These are phyloP conservation scores for Rhinoraja longicauda DNA, from an alignment of 2,797 vertebrate species.

Conservation along the genomic window DNA sequence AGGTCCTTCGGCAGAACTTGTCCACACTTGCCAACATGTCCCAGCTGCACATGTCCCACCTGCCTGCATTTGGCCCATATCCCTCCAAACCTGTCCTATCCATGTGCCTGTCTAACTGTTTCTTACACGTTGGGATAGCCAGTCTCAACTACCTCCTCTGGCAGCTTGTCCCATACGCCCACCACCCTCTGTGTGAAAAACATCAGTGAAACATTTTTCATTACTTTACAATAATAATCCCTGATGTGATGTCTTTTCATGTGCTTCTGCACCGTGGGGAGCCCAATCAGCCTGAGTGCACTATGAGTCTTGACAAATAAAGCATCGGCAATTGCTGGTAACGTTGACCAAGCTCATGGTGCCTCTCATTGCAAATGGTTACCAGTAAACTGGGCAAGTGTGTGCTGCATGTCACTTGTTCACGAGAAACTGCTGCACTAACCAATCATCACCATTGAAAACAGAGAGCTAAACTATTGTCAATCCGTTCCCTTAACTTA, in stretches of 20 bases:
- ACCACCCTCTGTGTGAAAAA: too few relatives aligned
- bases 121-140: too few relatives aligned
- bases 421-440: neutral
- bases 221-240: neutral
- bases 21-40: too few relatives aligned
- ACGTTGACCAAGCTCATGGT: neutral
- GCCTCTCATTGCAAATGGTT: neutral
- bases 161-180: too few relatives aligned
- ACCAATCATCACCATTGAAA: neutral
- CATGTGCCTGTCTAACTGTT: too few relatives aligned
- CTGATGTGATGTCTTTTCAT: neutral
- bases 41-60: too few relatives aligned
- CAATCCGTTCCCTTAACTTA: neutral
- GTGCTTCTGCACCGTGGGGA: neutral
- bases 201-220: neutral
- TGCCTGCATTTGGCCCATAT: too few relatives aligned
- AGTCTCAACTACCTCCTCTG: too few relatives aligned
- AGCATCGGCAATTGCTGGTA: neutral
- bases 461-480: neutral
- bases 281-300: neutral
- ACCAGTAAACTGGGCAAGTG: neutral
- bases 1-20: too few relatives aligned
- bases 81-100: too few relatives aligned
- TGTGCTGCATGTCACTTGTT: neutral
- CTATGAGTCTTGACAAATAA: too few relatives aligned